phyloP scores from a whole-genome alignment of 2,888 invertebrate genomes.

The Eupithecia subfuscata region DNA sequence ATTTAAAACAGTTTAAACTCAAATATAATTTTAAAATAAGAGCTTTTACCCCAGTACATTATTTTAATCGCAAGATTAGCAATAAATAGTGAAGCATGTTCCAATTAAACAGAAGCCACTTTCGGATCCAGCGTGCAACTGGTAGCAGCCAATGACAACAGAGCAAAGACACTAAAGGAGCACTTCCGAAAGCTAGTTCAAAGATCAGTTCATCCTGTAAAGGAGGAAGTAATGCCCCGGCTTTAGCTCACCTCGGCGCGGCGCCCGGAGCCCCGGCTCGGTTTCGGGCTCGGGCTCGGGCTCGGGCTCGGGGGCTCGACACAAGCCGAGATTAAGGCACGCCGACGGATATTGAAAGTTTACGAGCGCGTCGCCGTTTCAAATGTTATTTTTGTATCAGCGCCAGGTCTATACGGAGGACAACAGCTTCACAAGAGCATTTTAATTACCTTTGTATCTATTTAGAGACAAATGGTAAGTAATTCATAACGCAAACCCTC shows the following conservation, averaged over 20 bases:
- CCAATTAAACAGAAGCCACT: neutral
- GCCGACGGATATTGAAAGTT: constrained; percentile 44
- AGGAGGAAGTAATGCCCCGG: neutral
- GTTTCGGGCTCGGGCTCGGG: neutral
- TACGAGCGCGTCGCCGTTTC: constrained; percentile 42
- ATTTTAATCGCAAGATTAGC: neutral
- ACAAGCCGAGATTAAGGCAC: constrained; percentile 34
- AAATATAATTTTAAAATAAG: neutral
- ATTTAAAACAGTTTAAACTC: neutral
- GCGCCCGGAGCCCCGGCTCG: neutral
- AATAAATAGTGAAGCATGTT: neutral
- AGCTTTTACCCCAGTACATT: neutral
- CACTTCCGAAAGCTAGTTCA: neutral
- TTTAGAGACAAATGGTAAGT: constrained; percentile 2
- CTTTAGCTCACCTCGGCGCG: neutral
- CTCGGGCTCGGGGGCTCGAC: constrained; percentile 14
- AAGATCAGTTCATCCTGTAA: constrained; percentile 4
- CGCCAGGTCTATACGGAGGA: constrained; percentile 35
- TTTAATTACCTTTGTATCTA: constrained; percentile 15
- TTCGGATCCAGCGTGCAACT: neutral
- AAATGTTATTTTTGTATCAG: constrained; percentile 48
- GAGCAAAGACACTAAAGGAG: neutral
- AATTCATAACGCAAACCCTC: constrained; percentile 8
- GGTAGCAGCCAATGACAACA: neutral
- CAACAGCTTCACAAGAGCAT: constrained; percentile 1